These are phyloP conservation scores for Hylaeus anthracinus DNA, from an alignment of 1,140 invertebrate genomes.

Conservation along the genomic window DNA sequence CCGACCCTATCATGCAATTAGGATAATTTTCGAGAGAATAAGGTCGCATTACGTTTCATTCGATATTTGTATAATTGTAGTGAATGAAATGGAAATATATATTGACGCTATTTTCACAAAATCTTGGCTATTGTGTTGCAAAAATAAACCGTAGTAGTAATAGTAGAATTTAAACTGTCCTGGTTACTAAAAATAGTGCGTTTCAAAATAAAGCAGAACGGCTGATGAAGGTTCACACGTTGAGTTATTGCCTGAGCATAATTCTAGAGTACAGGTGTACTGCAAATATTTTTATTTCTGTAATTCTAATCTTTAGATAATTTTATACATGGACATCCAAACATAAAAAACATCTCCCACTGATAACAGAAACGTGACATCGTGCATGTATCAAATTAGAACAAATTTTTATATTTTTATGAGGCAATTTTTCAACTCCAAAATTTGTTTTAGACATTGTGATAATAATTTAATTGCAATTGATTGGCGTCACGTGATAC, in stretches of 20 bases:
- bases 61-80: background rate
- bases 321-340: too few species aligned
- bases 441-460: too few species aligned
- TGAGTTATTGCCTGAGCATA: too few species aligned
- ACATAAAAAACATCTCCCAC: too few species aligned
- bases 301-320: background rate
- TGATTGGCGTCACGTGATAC: too few species aligned
- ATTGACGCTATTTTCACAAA: background rate
- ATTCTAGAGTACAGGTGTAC: too few species aligned
- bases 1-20: background rate
- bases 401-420: too few species aligned
- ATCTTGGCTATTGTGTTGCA: background rate
- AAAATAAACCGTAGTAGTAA: background rate
- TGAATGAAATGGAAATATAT: background rate
- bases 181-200: slow-evolving; percentile 14
- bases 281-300: background rate
- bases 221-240: background rate
- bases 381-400: too few species aligned
- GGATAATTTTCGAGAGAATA: background rate
- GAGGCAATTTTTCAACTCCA: too few species aligned
- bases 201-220: background rate
- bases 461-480: too few species aligned
- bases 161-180: background rate
- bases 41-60: too few species aligned
- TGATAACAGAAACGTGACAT: too few species aligned